Conservation (phyloP, 2,113 vertebrate genomes). For the Oreotrochilus melanogaster region DNA sequence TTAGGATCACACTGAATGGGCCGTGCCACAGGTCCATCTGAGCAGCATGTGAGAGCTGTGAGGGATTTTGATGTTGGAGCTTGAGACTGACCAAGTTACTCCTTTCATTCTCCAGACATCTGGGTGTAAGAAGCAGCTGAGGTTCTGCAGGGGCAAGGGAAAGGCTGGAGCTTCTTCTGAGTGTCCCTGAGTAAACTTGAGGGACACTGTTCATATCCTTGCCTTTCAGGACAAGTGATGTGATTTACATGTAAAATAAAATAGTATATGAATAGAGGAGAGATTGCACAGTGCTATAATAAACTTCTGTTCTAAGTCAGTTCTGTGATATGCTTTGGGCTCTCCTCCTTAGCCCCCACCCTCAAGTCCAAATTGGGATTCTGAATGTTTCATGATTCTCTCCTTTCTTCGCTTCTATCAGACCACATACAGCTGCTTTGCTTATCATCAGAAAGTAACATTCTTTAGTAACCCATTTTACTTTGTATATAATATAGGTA, state of each 20-base stretch:
- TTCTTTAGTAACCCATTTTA: background rate
- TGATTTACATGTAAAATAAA: background rate
- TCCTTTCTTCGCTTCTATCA: background rate
- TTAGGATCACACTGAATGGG: background rate
- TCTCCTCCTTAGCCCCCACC: background rate
- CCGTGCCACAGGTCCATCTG: background rate
- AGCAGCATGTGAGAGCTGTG: background rate
- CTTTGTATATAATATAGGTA: background rate
- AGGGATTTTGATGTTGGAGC: background rate
- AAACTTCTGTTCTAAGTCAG: background rate
- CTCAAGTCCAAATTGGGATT: background rate
- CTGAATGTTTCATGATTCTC: background rate
- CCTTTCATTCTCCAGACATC: background rate
- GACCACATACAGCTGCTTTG: background rate
- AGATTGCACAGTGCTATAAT: background rate
- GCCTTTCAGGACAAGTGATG: background rate
- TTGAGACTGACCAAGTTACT: background rate
- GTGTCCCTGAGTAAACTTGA: background rate
- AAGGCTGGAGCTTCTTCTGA: background rate
- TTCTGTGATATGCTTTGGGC: background rate
- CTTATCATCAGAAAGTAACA: background rate
- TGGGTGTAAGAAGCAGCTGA: background rate
- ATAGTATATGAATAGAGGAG: background rate
- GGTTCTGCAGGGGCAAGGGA: background rate
- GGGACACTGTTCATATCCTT: background rate